A percentile compares a stretch with the other conserved stretches of the same genome.
phyloP scores from a whole-genome alignment of 2,888 invertebrate species.

The Melanchra persicariae region DNA sequence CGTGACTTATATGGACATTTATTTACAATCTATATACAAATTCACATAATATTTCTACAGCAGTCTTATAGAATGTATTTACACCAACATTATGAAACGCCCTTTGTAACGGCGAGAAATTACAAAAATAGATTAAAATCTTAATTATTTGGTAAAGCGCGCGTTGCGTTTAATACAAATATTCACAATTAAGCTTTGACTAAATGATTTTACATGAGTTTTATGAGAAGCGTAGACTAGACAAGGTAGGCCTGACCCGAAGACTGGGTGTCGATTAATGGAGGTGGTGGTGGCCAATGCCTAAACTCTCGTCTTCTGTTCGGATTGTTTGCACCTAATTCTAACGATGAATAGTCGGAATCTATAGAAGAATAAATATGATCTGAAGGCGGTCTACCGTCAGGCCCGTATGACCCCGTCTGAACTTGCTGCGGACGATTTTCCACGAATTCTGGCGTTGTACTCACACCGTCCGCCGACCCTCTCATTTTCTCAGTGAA shows the following conservation, averaged over 20 bases:
- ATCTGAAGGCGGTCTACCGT: constrained; percentile 95
- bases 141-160: constrained; percentile 90
- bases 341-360: constrained; percentile 96
- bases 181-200: constrained; percentile 88
- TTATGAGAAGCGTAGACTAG: constrained; percentile 84
- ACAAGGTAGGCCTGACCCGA: constrained; percentile 89
- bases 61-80: constrained; percentile 91
- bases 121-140: constrained; percentile 89
- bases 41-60: constrained; percentile 89
- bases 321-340: constrained; percentile 90
- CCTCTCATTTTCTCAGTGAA: constrained; percentile 89
- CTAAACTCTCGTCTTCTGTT: constrained; percentile 86
- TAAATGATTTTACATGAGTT: constrained; percentile 79
- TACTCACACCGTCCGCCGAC: constrained; percentile 87
- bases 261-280: constrained; percentile 84
- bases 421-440: constrained; percentile 82
- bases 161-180: constrained; percentile 84
- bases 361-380: constrained; percentile 98
- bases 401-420: constrained; percentile 85
- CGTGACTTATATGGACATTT: constrained; percentile 90
- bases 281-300: constrained; percentile 88
- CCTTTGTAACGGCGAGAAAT: constrained; percentile 86
- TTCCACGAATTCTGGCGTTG: constrained; percentile 92
- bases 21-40: constrained; percentile 89
- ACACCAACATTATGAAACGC: constrained; percentile 87